Percentiles rank a stretch among this genome's conserved stretches.
Evolutionary conservation across 37 sponge, comb jelly and placozoan species (phyloP).

Genomic region (Beroe forskalii): DNA sequence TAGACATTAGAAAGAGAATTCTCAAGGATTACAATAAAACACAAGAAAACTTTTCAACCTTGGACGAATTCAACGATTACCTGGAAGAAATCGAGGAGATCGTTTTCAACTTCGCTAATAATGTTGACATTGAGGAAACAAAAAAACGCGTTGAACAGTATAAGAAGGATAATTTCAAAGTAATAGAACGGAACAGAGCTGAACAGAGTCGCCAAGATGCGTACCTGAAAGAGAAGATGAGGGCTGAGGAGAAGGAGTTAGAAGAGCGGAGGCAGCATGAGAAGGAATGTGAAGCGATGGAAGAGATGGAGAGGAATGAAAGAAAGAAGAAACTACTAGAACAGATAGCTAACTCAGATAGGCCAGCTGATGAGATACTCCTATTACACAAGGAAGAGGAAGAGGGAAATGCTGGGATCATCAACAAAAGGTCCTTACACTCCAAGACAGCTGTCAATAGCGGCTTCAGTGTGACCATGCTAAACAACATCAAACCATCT

Average conservation of each 20-base stretch:
- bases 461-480: conserved; percentile 28
- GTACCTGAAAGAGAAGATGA: conserved; percentile 66
- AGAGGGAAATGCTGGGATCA: neutral
- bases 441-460: neutral
- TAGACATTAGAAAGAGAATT: conserved; percentile 91
- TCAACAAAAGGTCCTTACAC: neutral
- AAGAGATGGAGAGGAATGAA: conserved; percentile 53
- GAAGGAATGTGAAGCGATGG: conserved; percentile 42
- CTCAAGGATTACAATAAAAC: conserved; percentile 90
- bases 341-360: conserved; percentile 42
- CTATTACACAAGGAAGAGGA: conserved; percentile 55
- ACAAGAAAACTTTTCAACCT: conserved; percentile 76
- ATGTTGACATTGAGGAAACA: conserved; percentile 81
- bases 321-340: conserved; percentile 37
- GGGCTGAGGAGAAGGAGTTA: conserved; percentile 43
- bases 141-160: conserved; percentile 73
- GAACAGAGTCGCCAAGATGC: conserved; percentile 67
- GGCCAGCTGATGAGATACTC: conserved; percentile 44
- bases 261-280: conserved; percentile 53
- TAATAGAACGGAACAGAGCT: conserved; percentile 80
- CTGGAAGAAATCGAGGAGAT: conserved; percentile 93
- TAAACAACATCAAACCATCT: neutral
- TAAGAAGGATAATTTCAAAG: conserved; percentile 80
- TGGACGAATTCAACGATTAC: conserved; percentile 91
- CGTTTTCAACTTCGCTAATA: conserved; percentile 81